Evolutionary conservation across 1,140 invertebrate species (phyloP).

Genomic region (Dolichoris vasculosae): DNA sequence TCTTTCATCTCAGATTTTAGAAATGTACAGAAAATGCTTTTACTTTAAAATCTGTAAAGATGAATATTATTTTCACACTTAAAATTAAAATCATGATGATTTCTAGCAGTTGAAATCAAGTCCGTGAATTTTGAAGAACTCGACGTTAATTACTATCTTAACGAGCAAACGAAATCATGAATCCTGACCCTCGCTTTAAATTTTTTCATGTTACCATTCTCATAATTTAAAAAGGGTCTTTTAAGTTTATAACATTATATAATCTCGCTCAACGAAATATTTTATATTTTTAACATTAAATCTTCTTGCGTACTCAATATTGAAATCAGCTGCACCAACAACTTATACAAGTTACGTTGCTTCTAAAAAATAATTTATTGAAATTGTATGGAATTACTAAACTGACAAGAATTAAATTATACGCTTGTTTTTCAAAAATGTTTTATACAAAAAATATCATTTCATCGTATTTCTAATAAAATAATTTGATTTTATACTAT

Average conservation of each 20-base stretch:
- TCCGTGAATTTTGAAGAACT: slow-evolving; percentile 34
- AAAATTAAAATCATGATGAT: slow-evolving; percentile 15
- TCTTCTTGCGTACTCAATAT: not conserved
- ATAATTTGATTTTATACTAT: too few species aligned
- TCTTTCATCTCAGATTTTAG: too few species aligned
- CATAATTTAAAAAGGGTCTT: slow-evolving; percentile 28
- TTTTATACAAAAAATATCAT: too few species aligned
- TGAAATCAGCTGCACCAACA: not conserved
- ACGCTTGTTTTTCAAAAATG: not conserved
- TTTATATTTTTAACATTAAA: not conserved
- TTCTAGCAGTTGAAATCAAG: not conserved
- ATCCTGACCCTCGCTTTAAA: slow-evolving; percentile 17
- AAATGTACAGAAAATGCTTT: too few species aligned
- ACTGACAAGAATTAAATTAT: not conserved
- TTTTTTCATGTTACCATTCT: slow-evolving; percentile 35
- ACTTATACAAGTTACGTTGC: too few species aligned
- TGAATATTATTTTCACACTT: not conserved
- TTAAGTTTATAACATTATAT: too few species aligned
- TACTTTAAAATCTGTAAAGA: not conserved
- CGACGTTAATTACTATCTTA: slow-evolving; percentile 44
- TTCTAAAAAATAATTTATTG: not conserved
- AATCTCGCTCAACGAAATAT: slow-evolving; percentile 32
- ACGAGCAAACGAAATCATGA: slow-evolving; percentile 39
- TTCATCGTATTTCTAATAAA: too few species aligned
- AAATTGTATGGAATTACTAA: not conserved